These are phyloP conservation scores for Neomonachus schauinslandi DNA, from an alignment of 2,113 vertebrate genomes.

Conservation along the genomic window DNA sequence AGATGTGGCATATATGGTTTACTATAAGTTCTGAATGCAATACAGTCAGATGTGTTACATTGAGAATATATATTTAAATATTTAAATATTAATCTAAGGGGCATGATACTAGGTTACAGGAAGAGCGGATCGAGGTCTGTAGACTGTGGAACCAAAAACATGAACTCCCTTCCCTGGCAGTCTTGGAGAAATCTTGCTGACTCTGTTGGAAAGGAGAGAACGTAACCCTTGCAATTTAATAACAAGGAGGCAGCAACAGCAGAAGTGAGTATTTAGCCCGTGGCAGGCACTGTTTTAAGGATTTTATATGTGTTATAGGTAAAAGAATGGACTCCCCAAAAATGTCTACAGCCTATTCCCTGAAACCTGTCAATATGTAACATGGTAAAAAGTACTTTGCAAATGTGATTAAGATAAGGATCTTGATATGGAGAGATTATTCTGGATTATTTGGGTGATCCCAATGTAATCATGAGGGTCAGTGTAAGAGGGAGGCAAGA, in stretches of 20 bases:
- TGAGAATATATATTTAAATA: neutral
- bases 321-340: neutral
- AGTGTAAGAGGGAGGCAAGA: neutral
- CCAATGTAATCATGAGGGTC: neutral
- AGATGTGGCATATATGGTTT: neutral
- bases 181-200: neutral
- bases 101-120: neutral
- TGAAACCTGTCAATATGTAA: neutral
- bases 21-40: slow-evolving; percentile 17
- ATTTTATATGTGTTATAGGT: neutral
- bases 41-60: neutral
- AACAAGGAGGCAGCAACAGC: neutral
- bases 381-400: neutral
- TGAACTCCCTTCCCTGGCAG: neutral
- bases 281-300: neutral
- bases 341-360: neutral
- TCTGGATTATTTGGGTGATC: neutral
- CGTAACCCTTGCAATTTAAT: neutral
- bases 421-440: neutral
- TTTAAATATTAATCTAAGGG: neutral
- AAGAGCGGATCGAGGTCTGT: neutral
- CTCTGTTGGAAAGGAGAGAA: neutral
- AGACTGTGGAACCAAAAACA: neutral
- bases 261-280: too few species aligned
- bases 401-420: neutral